Evolutionary conservation across 2,888 invertebrate species (phyloP), one percentile per base, ranked within the genome.

Genomic region (Athetis lepigone): DNA sequence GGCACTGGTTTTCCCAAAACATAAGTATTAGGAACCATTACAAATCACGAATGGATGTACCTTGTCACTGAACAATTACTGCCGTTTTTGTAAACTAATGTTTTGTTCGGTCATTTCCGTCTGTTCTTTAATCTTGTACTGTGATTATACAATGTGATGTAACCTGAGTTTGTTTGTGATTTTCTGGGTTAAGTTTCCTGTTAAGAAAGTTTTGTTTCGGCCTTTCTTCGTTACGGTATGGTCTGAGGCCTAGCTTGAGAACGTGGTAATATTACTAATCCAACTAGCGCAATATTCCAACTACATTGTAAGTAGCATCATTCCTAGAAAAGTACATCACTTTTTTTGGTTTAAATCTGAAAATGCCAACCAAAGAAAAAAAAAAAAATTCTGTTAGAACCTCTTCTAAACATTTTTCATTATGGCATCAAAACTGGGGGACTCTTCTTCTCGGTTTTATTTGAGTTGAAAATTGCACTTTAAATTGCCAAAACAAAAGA

Each of bases 101-200:
- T 25, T 52, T 69, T 72, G 69, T 69, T 64, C 42, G 51, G 9
- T 64, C 47, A 69, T 21, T 52, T 69, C 69, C 69, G 66, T n/a
- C 54, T 9, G 65, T 43, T 13, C 36, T 18, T 23, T 57, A 58
- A 19, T 46, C 18, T 33, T 29, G 16, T 19, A 69, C 33, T 13
- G 16, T n/a, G 33, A 61, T 66, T 61, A 51, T 60, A 70, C 51
- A 47, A 71, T 19, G 25, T 67, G 71, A 67, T 61, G 40, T 70
- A 51, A 71, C n/a, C 2, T 25, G 18, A 18, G 1, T 54, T 43
- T 67, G 46, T 21, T n/a, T 19, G 6, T 59, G 19, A 70, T 49
- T 70, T 70, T 61, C 4, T 61, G 33, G 70, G 62, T 50, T 70
- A 61, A 16, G 40, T 45, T 66, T 66, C 66, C 65, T 70, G 49